These are phyloP conservation scores for Caenorhabditis virilis DNA, from an alignment of 2,888 invertebrate genomes.

Conservation along the genomic window DNA sequence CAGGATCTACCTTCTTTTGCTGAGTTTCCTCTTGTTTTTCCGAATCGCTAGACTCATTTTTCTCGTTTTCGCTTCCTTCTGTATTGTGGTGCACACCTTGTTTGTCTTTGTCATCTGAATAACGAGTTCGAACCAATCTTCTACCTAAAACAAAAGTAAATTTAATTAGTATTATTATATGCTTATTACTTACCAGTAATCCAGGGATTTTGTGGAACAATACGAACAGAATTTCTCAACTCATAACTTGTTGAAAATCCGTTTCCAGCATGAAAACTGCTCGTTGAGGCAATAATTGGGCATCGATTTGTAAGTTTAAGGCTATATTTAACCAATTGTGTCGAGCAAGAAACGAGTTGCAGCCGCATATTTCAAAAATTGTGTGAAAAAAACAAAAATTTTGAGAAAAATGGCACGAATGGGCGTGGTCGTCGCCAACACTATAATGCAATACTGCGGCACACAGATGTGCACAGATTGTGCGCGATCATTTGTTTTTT, in stretches of 20 bases:
- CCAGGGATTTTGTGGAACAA: too few species aligned
- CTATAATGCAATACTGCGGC: constrained; percentile 3
- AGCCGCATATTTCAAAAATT: constrained; percentile 1
- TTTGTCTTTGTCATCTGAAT: constrained; percentile 23
- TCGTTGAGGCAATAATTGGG: constrained; percentile 13
- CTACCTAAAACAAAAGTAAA: constrained; percentile 8
- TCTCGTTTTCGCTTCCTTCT: neutral
- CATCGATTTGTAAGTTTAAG: constrained; percentile 8
- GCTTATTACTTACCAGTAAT: too few species aligned
- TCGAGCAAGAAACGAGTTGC: constrained; percentile 2
- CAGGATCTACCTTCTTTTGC: constrained; percentile 29
- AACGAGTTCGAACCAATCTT: constrained; percentile 9
- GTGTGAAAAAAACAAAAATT: neutral
- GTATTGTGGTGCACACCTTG: neutral
- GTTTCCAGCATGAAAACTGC: constrained; percentile 5
- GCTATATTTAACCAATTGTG: neutral
- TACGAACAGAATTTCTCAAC: neutral
- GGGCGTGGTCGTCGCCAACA: neutral
- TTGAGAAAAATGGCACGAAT: neutral
- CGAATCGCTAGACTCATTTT: too few species aligned
- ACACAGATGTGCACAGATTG: neutral
- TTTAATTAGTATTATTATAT: too few species aligned
- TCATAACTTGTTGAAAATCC: neutral
- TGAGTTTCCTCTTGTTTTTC: constrained; percentile 3
- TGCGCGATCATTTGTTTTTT: neutral